Evolutionary conservation across 2,888 invertebrate genomes (phyloP), one percentile per base, ranked within the genome.

Genomic region (Chrysomela aeneicollis): DNA sequence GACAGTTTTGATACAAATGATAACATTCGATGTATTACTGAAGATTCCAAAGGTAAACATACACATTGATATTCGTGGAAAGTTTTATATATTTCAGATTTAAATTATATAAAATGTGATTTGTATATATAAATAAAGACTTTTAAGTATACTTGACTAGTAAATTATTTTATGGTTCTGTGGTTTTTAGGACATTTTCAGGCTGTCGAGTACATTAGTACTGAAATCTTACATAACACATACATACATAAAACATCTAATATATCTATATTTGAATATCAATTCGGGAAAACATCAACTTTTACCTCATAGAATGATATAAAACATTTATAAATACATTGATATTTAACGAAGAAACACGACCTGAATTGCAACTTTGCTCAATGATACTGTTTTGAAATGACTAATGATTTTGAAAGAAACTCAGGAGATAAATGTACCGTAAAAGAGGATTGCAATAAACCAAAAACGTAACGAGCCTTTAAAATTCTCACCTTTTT

Each of bases 141-240:
- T 73, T 73, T 70, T 74, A 74, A 74, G 73, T 74, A 74, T 74
- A 68, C 64, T 61, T 74, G 74, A 74, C 74, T 74, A 74, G 74
- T 71, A 74, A 72, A 72, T 72, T 69, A 73, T 67, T 69, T 64
- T 61, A 61, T 57, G 35, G 54, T 57, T 51, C 32, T 47, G 32
- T 57, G 42, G 42, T 42, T 42, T 42, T 15, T 42, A 42, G 42
- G 42, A 42, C 42, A 42, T 42, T 42, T 42, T 12, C 15, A 42
- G 15, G 1, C 1, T 42, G 15, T 42, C 71, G 71, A 70, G 67
- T 69, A 67, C 61, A 42, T 42, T 57, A 67, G 62, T 62, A 62
- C 63, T 63, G 64, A 66, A 50, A 63, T 52, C 59, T 66, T 66
- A 61, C 61, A 67, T 67, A 68, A 70, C 61, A 60, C 35, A 21